These are phyloP conservation scores for Parauchenoglanis punctatus DNA, from an alignment of 2,797 vertebrate species.

Conservation along the genomic window DNA sequence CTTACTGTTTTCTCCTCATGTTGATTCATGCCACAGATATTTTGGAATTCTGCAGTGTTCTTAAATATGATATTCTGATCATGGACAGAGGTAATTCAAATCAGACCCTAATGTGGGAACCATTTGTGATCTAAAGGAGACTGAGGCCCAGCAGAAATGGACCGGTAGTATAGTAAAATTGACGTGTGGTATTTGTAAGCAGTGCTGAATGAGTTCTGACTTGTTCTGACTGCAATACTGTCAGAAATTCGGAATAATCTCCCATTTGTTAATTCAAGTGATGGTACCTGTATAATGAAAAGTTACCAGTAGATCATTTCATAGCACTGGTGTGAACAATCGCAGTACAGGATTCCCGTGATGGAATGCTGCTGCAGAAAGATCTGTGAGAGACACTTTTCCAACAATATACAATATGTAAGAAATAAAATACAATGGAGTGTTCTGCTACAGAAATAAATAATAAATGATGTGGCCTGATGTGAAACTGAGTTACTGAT, in stretches of 20 bases:
- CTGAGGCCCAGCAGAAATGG: slow-evolving; percentile 16
- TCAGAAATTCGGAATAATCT: slow-evolving; percentile 49
- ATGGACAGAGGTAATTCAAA: slow-evolving; percentile 50
- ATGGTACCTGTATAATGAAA: slow-evolving; percentile 33
- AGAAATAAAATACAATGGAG: not conserved
- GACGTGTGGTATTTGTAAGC: slow-evolving; percentile 20
- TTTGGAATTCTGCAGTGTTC: slow-evolving; percentile 48
- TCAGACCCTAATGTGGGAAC: slow-evolving; percentile 50
- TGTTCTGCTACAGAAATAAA: not conserved
- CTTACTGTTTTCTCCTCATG: slow-evolving; percentile 39
- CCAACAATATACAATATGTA: not conserved
- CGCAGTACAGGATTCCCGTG: not conserved
- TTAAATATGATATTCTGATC: slow-evolving; percentile 52
- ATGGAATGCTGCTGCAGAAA: not conserved
- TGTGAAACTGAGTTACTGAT: not conserved
- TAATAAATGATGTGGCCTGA: not conserved
- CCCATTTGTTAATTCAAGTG: slow-evolving; percentile 30
- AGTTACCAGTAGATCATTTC: slow-evolving; percentile 26
- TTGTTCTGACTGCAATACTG: slow-evolving; percentile 27
- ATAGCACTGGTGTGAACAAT: not conserved
- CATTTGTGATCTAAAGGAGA: slow-evolving; percentile 51
- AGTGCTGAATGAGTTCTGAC: slow-evolving; percentile 50
- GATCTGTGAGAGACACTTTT: not conserved
- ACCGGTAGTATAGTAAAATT: slow-evolving; percentile 34
- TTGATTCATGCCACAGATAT: slow-evolving; percentile 62